These are phyloP conservation scores for Aphelenchoides fujianensis DNA, from an alignment of 1,140 invertebrate species.

Conservation along the genomic window DNA sequence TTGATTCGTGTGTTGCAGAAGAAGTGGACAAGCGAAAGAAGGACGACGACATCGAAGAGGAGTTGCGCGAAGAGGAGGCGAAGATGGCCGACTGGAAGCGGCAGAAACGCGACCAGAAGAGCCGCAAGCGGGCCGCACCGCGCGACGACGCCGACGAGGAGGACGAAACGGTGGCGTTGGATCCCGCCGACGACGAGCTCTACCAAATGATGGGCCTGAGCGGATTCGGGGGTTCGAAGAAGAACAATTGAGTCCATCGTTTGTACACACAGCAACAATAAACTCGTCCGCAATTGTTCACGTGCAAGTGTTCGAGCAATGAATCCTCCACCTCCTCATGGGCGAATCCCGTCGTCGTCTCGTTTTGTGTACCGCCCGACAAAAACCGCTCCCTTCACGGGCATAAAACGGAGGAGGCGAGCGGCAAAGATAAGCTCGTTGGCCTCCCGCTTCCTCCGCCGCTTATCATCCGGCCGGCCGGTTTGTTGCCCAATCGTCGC, in stretches of 20 bases:
- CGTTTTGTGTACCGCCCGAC: too few relatives aligned
- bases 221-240: conserved; percentile 87
- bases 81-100: conserved; percentile 85
- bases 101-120: conserved; percentile 75
- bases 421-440: neutral
- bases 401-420: too few relatives aligned
- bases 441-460: too few relatives aligned
- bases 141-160: too few relatives aligned
- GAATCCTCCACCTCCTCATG: too few relatives aligned
- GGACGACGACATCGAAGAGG: conserved; percentile 90
- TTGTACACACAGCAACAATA: neutral
- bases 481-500: neutral
- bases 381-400: too few relatives aligned
- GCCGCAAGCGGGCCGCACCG: conserved; percentile 65
- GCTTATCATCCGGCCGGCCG: neutral
- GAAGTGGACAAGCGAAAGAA: conserved; percentile 92
- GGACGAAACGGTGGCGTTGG: conserved; percentile 68
- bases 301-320: too few relatives aligned
- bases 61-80: conserved; percentile 93
- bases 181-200: conserved; percentile 71
- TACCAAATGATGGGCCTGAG: conserved; percentile 94
- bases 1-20: conserved; percentile 65
- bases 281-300: too few relatives aligned
- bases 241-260: conserved; percentile 62
- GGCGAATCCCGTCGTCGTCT: too few relatives aligned